Base-by-base conservation (phyloP, 2,113 vertebrate genomes). In the Varanus komodoensis region DNA sequence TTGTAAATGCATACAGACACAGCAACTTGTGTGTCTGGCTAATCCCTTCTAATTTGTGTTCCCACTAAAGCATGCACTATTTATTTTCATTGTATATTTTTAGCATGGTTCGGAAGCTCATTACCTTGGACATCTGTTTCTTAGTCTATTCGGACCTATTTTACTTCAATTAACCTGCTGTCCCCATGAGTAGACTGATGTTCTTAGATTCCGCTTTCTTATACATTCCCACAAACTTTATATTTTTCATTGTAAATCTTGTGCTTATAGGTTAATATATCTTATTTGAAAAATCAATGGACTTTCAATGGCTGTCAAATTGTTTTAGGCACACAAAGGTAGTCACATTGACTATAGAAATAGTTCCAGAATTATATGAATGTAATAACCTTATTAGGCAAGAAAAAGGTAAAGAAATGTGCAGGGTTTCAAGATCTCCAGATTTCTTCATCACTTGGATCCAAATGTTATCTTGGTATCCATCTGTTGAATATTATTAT, bases 31-130 rank as follows among this genome's bases (percentile, higher is more conserved):
- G 38, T 3, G 34, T 71, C 14, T 0, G 0, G 54, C n/a, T 38
- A n/a, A 25, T 0, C 0, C 38, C n/a, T 3, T 0, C 7, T 68
- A 1, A 2, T n/a, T 14, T 0, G 21, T 3, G 27, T 38, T 23
- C 0, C 12, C 54, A 25, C 21, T 44, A 25, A 74, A 50, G 11
- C 3, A 11, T 38, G 9, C 75, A n/a, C 7, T 83, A 3, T 81
- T 23, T 67, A 67, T 38, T 83, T 86, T 34, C n/a, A 79, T 9
- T 23, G 27, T 79, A 25, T 25, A 44, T 25, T 84, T 44, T 23
- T 23, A 23, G 32, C 32, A 64, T 0, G 52, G 15, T 54, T 15
- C 23, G 5, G 87, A 38, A 52, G 32, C 32, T 44, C 19, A 50
- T 54, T 34, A 17, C 8, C 77, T 84, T 84, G 69, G 69, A 74